Conservation (phyloP, 2,888 invertebrate genomes). For the Mechanitis mazaeus region DNA sequence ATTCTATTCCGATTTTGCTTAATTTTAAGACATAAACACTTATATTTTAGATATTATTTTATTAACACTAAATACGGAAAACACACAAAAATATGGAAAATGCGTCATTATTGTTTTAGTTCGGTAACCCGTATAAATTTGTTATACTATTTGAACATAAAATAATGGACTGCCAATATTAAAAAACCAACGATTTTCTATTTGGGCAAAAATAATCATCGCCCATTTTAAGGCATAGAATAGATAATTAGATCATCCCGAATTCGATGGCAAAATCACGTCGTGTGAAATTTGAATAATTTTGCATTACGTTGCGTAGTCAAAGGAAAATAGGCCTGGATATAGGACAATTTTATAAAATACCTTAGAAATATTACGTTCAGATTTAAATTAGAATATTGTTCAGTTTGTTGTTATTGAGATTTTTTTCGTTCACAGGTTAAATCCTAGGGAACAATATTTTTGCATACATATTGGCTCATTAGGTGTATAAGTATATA, state of each 20-base stretch:
- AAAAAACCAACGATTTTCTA: constrained; percentile 18
- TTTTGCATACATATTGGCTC: no score
- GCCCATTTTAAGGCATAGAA: constrained; percentile 26
- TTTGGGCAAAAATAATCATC: constrained; percentile 20
- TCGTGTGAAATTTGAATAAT: constrained; percentile 53
- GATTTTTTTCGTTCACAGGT: no score
- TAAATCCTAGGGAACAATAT: no score
- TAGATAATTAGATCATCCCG: constrained; percentile 32
- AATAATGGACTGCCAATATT: constrained; percentile 10
- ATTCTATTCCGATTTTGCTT: no score
- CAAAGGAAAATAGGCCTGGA: constrained; percentile 32
- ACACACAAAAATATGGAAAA: no score
- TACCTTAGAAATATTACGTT: background rate
- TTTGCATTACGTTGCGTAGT: constrained; percentile 44
- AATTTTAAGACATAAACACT: no score
- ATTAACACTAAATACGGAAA: no score
- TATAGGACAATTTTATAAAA: constrained; percentile 27
- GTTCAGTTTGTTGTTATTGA: no score
- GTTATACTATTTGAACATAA: background rate
- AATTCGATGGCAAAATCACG: constrained; percentile 40
- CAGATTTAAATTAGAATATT: no score
- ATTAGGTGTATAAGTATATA: no score
- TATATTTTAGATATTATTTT: no score
- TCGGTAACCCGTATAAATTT: background rate
- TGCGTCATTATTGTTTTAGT: no score